phyloP scores from a whole-genome alignment of 2,888 invertebrate genomes.

The Seira sanloemensis region DNA sequence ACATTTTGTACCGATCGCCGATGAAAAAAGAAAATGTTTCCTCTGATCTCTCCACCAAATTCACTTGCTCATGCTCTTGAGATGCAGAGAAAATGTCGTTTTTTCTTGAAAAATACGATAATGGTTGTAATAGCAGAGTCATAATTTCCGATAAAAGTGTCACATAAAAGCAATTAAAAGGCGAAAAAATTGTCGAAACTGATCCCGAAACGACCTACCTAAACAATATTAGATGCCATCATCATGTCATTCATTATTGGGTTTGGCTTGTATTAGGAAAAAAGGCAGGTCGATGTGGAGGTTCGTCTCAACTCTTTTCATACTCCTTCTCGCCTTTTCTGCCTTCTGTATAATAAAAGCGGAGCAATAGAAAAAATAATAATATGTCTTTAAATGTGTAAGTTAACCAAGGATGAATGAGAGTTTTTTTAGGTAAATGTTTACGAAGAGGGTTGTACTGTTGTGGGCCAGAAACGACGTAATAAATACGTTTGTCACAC shows the following conservation, averaged over 20 bases:
- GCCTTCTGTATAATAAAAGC: background rate
- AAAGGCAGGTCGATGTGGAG: slow-evolving; percentile 48
- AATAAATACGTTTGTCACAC: slow-evolving; percentile 65
- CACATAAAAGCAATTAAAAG: slow-evolving; percentile 72
- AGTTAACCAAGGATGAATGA: slow-evolving; percentile 60
- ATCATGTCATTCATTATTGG: slow-evolving; percentile 40
- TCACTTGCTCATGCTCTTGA: background rate
- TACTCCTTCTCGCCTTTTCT: slow-evolving; percentile 21
- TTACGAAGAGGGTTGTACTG: slow-evolving; percentile 52
- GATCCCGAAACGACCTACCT: slow-evolving; percentile 68
- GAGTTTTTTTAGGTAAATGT: slow-evolving; percentile 51
- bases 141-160: slow-evolving; percentile 73
- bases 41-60: slow-evolving; percentile 29
- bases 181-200: slow-evolving; percentile 64
- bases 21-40: background rate
- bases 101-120: slow-evolving; percentile 69
- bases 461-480: slow-evolving; percentile 46
- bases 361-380: slow-evolving; percentile 5
- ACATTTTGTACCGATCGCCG: background rate
- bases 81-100: slow-evolving; percentile 63
- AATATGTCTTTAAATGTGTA: slow-evolving; percentile 15
- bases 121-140: slow-evolving; percentile 66
- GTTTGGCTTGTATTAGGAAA: slow-evolving; percentile 45
- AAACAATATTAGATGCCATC: slow-evolving; percentile 61
- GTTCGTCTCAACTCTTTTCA: slow-evolving; percentile 37